Conservation (phyloP, 2,113 vertebrate species). For the Zosterops pallidus region DNA sequence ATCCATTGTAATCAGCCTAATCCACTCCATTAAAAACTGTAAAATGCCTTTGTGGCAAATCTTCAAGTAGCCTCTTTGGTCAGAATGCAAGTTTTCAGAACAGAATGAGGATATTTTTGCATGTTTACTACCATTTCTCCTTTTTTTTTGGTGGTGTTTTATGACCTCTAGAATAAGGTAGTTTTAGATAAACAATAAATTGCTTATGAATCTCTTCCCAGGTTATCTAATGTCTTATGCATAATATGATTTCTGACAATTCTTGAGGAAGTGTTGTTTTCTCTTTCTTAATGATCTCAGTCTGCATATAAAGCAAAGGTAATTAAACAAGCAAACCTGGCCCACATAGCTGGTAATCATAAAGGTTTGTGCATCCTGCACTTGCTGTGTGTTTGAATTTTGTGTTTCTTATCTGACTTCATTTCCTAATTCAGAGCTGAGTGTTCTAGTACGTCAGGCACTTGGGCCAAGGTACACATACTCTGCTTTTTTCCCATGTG, state of each 20-base stretch:
- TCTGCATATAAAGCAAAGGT: not conserved
- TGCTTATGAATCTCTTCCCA: not conserved
- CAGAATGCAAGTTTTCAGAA: not conserved
- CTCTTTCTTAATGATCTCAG: not conserved
- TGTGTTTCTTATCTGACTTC: not conserved
- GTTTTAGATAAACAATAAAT: not conserved
- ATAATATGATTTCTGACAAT: not conserved
- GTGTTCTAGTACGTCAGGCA: not conserved
- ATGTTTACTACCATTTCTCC: not conserved
- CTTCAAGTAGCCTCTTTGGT: not conserved
- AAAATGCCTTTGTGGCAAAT: not conserved
- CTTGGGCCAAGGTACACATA: not conserved
- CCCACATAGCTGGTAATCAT: not conserved
- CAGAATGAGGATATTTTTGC: not conserved
- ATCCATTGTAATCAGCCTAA: not conserved
- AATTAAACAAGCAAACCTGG: not conserved
- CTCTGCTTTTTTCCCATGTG: not conserved
- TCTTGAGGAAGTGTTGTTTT: not conserved
- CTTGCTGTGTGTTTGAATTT: not conserved
- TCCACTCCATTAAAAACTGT: not conserved
- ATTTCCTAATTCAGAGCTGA: not conserved
- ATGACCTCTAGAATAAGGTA: not conserved
- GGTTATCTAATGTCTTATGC: not conserved
- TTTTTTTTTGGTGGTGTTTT: not conserved
- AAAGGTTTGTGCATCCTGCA: not conserved